phyloP scores from a whole-genome alignment of 2,113 vertebrate genomes.

The Antennarius striatus region DNA sequence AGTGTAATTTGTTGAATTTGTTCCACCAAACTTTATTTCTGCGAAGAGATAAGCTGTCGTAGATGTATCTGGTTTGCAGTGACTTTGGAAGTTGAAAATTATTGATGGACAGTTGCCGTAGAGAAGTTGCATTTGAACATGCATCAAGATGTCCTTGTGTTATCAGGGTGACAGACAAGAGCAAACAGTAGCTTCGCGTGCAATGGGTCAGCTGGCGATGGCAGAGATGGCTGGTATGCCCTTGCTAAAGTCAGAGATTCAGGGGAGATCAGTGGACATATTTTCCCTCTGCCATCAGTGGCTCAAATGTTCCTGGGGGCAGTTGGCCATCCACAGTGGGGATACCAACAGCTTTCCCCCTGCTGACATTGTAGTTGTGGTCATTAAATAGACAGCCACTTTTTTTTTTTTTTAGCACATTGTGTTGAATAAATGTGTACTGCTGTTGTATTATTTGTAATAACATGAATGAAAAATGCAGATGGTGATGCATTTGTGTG shows the following conservation, averaged over 20 bases:
- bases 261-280: conserved; percentile 59
- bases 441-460: conserved; percentile 2
- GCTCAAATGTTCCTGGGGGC: conserved; percentile 53
- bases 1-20: conserved; percentile 8
- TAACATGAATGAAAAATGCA: conserved; percentile 1
- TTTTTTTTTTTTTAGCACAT: conserved; percentile 5
- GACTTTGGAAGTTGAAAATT: no score
- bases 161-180: conserved; percentile 19
- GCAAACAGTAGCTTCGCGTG: no score
- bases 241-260: conserved; percentile 54
- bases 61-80: no score
- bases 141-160: conserved; percentile 32
- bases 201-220: conserved; percentile 2
- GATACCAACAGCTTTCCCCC: conserved; percentile 17
- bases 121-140: conserved; percentile 33
- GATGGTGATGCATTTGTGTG: background rate
- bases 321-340: conserved; percentile 32
- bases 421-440: conserved; percentile 7
- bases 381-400: background rate
- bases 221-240: conserved; percentile 53
- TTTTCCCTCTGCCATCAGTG: conserved; percentile 74
- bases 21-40: conserved; percentile 10
- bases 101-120: no score
- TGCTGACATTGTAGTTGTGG: conserved; percentile 4
- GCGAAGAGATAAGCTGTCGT: background rate